A percentile compares a stretch with the other conserved stretches of the same genome.
phyloP scores from a whole-genome alignment of 2,113 vertebrate genomes.

The Calidris pygmaea region DNA sequence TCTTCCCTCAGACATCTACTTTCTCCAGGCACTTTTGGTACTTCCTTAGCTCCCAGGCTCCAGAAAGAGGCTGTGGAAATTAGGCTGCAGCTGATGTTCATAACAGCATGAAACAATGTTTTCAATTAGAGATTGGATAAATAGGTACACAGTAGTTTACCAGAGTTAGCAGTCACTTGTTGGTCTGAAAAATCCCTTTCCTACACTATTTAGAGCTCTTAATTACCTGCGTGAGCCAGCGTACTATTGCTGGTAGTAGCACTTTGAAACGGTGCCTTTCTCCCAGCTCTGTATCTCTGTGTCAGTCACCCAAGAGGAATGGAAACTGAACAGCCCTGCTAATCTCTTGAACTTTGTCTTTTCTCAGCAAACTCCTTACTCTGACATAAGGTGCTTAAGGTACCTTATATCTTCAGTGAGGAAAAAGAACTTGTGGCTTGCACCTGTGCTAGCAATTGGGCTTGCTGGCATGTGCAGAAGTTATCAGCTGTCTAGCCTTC shows the following conservation, averaged over 20 bases:
- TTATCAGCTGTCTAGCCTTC: background rate
- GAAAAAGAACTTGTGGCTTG: background rate
- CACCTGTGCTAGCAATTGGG: background rate
- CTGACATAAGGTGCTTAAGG: background rate
- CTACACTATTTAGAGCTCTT: background rate
- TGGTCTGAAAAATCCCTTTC: background rate
- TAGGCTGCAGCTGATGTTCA: background rate
- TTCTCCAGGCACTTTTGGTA: background rate
- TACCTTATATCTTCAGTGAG: background rate
- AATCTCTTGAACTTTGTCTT: background rate
- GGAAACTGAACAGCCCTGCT: background rate
- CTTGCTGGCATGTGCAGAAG: background rate
- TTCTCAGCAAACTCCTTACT: background rate
- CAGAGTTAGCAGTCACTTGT: background rate
- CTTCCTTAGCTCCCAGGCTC: background rate
- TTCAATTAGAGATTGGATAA: background rate
- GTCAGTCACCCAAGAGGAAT: background rate
- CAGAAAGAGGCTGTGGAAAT: background rate
- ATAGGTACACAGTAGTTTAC: background rate
- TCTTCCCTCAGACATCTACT: background rate
- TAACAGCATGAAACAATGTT: background rate
- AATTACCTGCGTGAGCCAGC: background rate
- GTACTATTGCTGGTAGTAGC: background rate
- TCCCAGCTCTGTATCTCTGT: background rate
- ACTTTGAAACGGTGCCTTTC: background rate